Evolutionary conservation across 1,140 invertebrate genomes (phyloP).

Genomic region (Asbolus verrucosus): DNA sequence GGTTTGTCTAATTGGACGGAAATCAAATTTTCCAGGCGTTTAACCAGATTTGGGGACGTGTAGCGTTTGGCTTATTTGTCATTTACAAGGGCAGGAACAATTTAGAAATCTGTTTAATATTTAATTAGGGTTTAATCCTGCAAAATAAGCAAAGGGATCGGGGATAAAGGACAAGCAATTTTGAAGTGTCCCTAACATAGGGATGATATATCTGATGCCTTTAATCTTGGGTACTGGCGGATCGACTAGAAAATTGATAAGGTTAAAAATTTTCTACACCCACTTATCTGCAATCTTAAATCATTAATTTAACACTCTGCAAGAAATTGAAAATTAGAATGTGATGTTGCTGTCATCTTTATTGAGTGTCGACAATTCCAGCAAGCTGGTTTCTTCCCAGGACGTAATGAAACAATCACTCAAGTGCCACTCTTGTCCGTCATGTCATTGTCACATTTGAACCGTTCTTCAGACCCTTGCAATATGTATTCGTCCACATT

Average conservation of each 20-base stretch:
- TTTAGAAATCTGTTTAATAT: slow-evolving; percentile 53
- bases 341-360: slow-evolving; percentile 24
- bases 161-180: slow-evolving; percentile 46
- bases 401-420: slow-evolving; percentile 54
- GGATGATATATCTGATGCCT: slow-evolving; percentile 43
- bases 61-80: slow-evolving; percentile 42
- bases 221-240: slow-evolving; percentile 32
- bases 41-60: slow-evolving; percentile 35
- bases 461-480: slow-evolving; percentile 44
- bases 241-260: slow-evolving; percentile 41
- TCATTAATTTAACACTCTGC: slow-evolving; percentile 27
- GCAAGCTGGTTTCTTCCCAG: slow-evolving; percentile 53
- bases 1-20: slow-evolving; percentile 12
- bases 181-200: slow-evolving; percentile 49
- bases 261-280: slow-evolving; percentile 30
- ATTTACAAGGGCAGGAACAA: slow-evolving; percentile 49
- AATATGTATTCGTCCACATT: slow-evolving; percentile 49
- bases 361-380: slow-evolving; percentile 51
- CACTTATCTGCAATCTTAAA: slow-evolving; percentile 21
- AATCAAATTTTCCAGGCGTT: slow-evolving; percentile 33
- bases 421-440: slow-evolving; percentile 50
- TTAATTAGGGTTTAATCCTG: slow-evolving; percentile 52
- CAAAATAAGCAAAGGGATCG: slow-evolving; percentile 51
- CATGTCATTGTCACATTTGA: slow-evolving; percentile 55
- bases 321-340: neutral